These are phyloP conservation scores for Sphecodes monilicornis DNA, from an alignment of 2,888 invertebrate species.

Conservation along the genomic window DNA sequence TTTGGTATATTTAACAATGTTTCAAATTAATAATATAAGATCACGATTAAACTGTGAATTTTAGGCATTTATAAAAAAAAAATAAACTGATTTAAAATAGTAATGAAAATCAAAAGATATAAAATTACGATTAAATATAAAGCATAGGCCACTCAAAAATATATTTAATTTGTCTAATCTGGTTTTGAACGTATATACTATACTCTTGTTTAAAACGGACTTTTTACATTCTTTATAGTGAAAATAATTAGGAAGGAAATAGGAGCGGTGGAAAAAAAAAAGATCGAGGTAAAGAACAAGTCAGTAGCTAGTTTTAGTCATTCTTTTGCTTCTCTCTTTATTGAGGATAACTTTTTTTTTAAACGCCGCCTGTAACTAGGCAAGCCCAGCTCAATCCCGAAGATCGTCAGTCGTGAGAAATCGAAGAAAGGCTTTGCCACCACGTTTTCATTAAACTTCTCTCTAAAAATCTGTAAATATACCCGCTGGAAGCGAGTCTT, in stretches of 20 bases:
- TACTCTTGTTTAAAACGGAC: no score
- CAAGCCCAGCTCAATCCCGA: slow-evolving; percentile 52
- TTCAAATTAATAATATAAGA: not conserved
- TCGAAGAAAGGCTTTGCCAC: slow-evolving; percentile 13
- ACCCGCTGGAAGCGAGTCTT: not conserved
- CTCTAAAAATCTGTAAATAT: slow-evolving; percentile 11
- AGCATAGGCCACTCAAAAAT: no score
- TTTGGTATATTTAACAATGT: not conserved
- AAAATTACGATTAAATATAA: no score
- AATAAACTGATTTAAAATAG: no score
- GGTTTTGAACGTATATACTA: not conserved
- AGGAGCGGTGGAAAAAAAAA: not conserved
- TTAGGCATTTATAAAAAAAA: no score
- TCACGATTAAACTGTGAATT: no score
- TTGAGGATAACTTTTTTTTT: slow-evolving; percentile 69
- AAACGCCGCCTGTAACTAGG: slow-evolving; percentile 66
- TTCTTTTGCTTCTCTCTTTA: slow-evolving; percentile 70
- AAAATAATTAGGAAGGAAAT: no score
- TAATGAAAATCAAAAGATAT: no score
- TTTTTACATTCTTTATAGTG: no score
- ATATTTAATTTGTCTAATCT: not conserved
- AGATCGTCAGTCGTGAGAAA: slow-evolving; percentile 54
- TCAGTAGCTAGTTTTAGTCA: slow-evolving; percentile 43
- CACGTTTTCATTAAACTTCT: not conserved
- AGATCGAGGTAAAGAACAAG: not conserved